Percentiles rank a stretch among this genome's conserved stretches.
These are phyloP conservation scores for Tympanuchus pallidicinctus DNA, from an alignment of 2,113 vertebrate genomes.

Conservation along the genomic window DNA sequence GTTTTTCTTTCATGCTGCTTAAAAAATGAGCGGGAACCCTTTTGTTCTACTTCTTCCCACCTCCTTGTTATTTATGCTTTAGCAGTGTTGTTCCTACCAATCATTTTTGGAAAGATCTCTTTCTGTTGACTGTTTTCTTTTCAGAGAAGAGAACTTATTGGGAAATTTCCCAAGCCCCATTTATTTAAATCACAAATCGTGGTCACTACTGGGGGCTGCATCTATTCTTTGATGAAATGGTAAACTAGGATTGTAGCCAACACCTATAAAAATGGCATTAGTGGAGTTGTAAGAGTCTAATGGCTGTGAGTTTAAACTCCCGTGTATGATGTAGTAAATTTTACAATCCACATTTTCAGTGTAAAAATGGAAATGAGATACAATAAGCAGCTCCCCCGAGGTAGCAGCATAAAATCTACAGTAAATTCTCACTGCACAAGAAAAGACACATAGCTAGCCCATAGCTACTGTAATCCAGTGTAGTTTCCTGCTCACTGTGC, in stretches of 20 bases:
- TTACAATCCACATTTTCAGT: slow-evolving; percentile 70
- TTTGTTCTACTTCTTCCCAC: background rate
- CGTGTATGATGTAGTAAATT: slow-evolving; percentile 55
- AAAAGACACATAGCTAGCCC: background rate
- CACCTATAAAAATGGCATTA: slow-evolving; percentile 73
- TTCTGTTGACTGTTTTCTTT: slow-evolving; percentile 27
- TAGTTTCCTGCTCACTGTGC: background rate
- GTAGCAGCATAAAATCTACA: slow-evolving; percentile 51
- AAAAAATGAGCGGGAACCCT: background rate
- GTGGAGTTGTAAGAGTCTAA: slow-evolving; percentile 69
- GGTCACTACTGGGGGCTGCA: slow-evolving; percentile 47
- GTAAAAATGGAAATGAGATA: slow-evolving; percentile 71
- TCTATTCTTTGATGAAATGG: slow-evolving; percentile 67
- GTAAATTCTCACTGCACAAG: slow-evolving; percentile 32
- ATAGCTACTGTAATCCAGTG: slow-evolving; percentile 21
- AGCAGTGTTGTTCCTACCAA: slow-evolving; percentile 5
- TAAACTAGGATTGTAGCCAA: slow-evolving; percentile 68
- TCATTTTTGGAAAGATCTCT: background rate
- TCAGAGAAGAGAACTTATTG: background rate
- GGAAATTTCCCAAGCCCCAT: slow-evolving; percentile 23
- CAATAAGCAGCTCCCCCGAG: slow-evolving; percentile 52
- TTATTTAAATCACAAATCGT: slow-evolving; percentile 54
- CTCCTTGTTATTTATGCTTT: slow-evolving; percentile 28
- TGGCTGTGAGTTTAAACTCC: slow-evolving; percentile 58
- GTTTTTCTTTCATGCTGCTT: background rate